Percentiles rank a stretch among this genome's conserved stretches.
These are phyloP conservation scores for Calliopsis andreniformis DNA, from an alignment of 1,140 invertebrate genomes.

Conservation along the genomic window DNA sequence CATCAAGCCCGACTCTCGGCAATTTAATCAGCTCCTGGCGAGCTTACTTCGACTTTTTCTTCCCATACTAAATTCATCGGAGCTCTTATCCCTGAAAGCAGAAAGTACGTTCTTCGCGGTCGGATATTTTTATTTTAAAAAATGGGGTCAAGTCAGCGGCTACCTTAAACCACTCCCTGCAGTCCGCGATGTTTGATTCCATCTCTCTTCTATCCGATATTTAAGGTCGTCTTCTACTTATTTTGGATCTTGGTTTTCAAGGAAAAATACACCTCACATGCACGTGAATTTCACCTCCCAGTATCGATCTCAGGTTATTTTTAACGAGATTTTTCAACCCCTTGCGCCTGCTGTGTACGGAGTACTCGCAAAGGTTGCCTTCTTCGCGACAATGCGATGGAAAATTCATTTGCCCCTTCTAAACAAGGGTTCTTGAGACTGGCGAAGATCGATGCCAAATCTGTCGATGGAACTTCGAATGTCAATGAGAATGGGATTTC, in stretches of 20 bases:
- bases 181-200: background rate
- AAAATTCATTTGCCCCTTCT: background rate
- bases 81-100: background rate
- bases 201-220: background rate
- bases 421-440: background rate
- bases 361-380: background rate
- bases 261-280: background rate
- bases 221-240: background rate
- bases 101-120: background rate
- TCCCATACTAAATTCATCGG: too few species aligned
- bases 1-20: too few species aligned
- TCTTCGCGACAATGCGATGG: background rate
- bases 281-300: background rate
- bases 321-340: conserved; percentile 46
- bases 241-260: background rate
- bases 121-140: too few species aligned
- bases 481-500: too few species aligned
- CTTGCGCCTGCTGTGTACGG: background rate
- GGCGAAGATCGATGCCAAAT: too few species aligned
- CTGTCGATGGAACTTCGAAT: background rate
- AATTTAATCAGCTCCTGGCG: too few species aligned
- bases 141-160: too few species aligned
- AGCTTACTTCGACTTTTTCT: too few species aligned
- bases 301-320: conserved; percentile 45
- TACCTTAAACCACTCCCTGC: background rate